Conservation (phyloP, 2,797 vertebrate genomes). For the Luscinia luscinia region DNA sequence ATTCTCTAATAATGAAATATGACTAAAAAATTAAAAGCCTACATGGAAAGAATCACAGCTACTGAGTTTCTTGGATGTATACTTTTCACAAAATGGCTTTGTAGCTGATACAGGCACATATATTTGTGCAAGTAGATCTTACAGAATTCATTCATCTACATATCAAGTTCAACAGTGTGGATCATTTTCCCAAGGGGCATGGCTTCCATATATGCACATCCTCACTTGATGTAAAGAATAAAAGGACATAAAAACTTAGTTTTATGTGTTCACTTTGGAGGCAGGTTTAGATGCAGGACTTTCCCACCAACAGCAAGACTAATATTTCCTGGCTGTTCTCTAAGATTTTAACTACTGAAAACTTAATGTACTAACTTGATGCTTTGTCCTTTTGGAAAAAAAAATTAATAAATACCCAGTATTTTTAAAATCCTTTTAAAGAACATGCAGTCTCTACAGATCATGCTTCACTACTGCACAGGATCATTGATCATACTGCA, state of each 20-base stretch:
- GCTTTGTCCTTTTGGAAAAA: neutral
- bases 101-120: neutral
- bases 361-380: neutral
- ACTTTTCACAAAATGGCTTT: neutral
- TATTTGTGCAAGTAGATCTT: neutral
- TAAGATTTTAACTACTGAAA: neutral
- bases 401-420: neutral
- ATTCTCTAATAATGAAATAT: slow-evolving; percentile 31
- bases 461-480: neutral
- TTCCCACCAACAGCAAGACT: neutral
- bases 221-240: neutral
- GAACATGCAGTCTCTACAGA: neutral
- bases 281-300: neutral
- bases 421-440: neutral
- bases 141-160: neutral
- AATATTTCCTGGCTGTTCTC: neutral
- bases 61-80: slow-evolving; percentile 16
- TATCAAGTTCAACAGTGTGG: neutral
- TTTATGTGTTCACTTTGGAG: neutral
- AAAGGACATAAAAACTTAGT: neutral
- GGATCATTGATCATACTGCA: neutral
- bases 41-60: slow-evolving; percentile 25
- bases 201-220: neutral
- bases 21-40: slow-evolving; percentile 39
- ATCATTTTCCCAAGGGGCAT: neutral